Base-by-base conservation (phyloP, 2,797 vertebrate species). In the Heliangelus exortis region DNA sequence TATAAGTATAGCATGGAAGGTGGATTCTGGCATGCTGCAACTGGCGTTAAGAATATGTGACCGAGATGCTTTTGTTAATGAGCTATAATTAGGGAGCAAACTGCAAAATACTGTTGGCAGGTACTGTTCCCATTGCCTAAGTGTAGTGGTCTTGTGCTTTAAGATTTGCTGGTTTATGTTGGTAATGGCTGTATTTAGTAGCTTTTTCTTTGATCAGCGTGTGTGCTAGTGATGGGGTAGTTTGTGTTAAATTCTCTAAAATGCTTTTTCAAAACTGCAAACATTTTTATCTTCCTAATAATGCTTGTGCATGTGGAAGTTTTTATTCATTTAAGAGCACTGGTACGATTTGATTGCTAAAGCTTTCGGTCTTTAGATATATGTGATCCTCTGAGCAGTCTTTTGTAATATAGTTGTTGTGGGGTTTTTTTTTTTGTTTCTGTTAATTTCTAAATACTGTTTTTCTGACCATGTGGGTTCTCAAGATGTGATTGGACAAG, bases 11-110 rank as follows among this genome's bases (percentile, higher is more conserved):
- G 79, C 15, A 14, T 5, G 2, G 54, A 74, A 91, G 22, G 10
- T 67, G 61, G 72, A 34, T 81, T 95, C 29, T 92, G 84, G 48
- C 41, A 12, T 31, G 43, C 51, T 92, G 72, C 57, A 87, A 7
- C 28, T 51, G n/a, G 43, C 66, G 14, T 81, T 90, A 78, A 58
- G 65, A 78, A 59, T 65, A 33, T 26, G 26, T 54, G 82, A 78
- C 72, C 86, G 73, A 83, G 50, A 36, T 66, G 48, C 45, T 90
- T 90, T 84, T 91, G 69, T 89, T 94, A 93, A 89, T 5, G 33
- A 88, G 23, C 66, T 43, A 5, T 68, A 85, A 66, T 45, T 17
- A 58, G 25, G 15, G 45, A 72, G 28, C 12, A 50, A 73, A 34
- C 68, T 66, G 34, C 53, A 80, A 55, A 94, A 71, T 28, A 9